Evolutionary conservation across 2,888 invertebrate genomes (phyloP).

Genomic region (Calephelis perditalis): DNA sequence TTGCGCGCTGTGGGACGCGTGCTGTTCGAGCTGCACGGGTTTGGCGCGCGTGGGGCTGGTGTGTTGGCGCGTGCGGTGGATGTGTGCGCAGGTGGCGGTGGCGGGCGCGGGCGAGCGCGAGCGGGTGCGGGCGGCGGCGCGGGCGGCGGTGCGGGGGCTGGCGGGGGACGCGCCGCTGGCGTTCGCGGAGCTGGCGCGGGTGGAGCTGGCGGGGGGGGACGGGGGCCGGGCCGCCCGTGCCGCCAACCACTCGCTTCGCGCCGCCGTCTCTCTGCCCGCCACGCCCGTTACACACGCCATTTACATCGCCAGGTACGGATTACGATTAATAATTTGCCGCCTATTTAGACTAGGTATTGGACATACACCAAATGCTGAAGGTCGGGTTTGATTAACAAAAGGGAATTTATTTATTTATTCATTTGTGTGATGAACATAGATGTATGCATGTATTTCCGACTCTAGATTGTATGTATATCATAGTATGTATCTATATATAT

Average conservation of each 20-base stretch:
- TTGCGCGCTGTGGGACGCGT: slow-evolving; percentile 34
- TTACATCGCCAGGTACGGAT: slow-evolving; percentile 37
- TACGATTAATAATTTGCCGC: no score
- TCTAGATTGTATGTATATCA: no score
- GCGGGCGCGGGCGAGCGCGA: slow-evolving; percentile 29
- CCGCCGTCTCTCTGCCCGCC: slow-evolving; percentile 35
- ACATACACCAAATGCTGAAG: no score
- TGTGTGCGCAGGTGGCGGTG: slow-evolving; percentile 44
- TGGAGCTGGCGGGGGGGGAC: slow-evolving; percentile 37
- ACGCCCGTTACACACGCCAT: slow-evolving; percentile 35
- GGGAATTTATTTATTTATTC: no score
- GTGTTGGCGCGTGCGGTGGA: slow-evolving; percentile 60
- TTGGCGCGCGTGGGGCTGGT: slow-evolving; percentile 42
- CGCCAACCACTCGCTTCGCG: slow-evolving; percentile 20
- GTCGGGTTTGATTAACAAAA: no score
- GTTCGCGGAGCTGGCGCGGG: slow-evolving; percentile 48
- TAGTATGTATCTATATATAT: no score
- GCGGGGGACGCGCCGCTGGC: slow-evolving; percentile 36
- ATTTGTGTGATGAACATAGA: no score
- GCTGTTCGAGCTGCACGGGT: slow-evolving; percentile 36
- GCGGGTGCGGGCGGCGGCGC: slow-evolving; percentile 27
- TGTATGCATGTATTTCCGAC: no score
- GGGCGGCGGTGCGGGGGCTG: slow-evolving; percentile 31
- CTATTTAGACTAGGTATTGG: no score
- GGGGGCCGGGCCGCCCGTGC: slow-evolving; percentile 24